Evolutionary conservation across 2,113 vertebrate species (phyloP), one percentile per base, ranked within the genome.

Genomic region (Sialia sialis): DNA sequence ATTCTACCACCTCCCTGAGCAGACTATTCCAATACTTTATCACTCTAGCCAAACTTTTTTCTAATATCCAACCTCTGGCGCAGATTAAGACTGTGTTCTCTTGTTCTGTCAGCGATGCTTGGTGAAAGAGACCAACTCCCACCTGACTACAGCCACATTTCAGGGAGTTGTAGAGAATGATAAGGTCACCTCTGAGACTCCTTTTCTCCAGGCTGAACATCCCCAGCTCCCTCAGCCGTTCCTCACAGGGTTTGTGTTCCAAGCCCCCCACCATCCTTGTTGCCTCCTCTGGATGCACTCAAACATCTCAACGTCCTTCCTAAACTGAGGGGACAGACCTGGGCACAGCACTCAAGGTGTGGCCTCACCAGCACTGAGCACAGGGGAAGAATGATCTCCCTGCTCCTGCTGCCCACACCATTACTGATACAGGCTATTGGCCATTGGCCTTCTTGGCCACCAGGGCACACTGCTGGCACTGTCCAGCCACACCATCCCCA

Each of bases 401-500:
- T 60, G 16, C 20, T 48, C 20, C 43, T 48, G 55, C 16, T 48
- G 55, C 12, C 20, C 20, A 48, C 26, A 59, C 55, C 0, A 3
- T 23, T 48, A 6, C 72, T 59, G 43, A 38, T 2, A 0, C 16
- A 38, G 55, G 34, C 34, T 43, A 32, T 55, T 55, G 7, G 26
- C 19, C 43, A 0, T 9, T 59, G n/a, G 43, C 32, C 43, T 25
- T 59, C n/a, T 34, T 25, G 55, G 55, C 43, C 25, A 8, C 20
- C 55, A 2, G 43, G 27, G 27, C n/a, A 30, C n/a, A 23, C 15
- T 30, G 27, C n/a, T 59, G 4, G 16, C 34, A 32, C 44, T 60
- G 56, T 9, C 34, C 44, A 59, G 43, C 15, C n/a, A 48, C 27
- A 9, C 43, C 0, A 0, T 30, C 16, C 20, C 12, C 73, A 49